Evolutionary conservation across 1,140 invertebrate genomes (phyloP), one percentile per base, ranked within the genome.

Genomic region (Odontomachus brunneus): DNA sequence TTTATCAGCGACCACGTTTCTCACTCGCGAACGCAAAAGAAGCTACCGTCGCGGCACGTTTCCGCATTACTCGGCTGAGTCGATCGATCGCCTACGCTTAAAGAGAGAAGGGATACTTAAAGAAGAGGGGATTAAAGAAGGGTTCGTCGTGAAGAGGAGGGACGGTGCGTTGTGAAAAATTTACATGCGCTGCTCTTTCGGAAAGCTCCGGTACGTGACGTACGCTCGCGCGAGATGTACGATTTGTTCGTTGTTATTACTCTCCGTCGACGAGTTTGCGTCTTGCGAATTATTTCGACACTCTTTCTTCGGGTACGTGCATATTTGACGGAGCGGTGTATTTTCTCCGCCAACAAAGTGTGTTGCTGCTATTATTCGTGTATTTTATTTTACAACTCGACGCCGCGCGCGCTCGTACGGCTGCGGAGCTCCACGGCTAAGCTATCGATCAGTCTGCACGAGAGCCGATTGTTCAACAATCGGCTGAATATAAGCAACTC

Each of bases 381-480:
- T 55, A 9, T 69, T 69, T 78, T 55, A 67, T 57, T 44, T 57
- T 19, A 69, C 17, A 49, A 5, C 48, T 33, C 44, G 51, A 71
- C 51, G 15, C 44, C 65, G 59, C 33, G 67, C 60, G n/a, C 65
- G 59, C 33, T 59, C 60, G n/a, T 69, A 73, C 7, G 19, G 29
- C n/a, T 48, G 63, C 82, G 48, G 38, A 60, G 48, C 29, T 69
- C 5, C 33, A 53, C 24, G 24, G 12, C 3, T 59, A n/a, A 69
- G 24, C 55, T 74, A 86, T 86, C 84, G 69, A 86, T 86, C 74
- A 67, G 29, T 60, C 19, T 44, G 53, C 57, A 26, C 44, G 78
- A 63, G 53, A 67, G 74, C 66, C 66, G 84, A 86, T 84, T 65
- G 75, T 74, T 48, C 24, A 69, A 85, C 82, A 84, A 84, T 63